phyloP scores from a whole-genome alignment of 2,113 vertebrate genomes.

The Colossoma macropomum region DNA sequence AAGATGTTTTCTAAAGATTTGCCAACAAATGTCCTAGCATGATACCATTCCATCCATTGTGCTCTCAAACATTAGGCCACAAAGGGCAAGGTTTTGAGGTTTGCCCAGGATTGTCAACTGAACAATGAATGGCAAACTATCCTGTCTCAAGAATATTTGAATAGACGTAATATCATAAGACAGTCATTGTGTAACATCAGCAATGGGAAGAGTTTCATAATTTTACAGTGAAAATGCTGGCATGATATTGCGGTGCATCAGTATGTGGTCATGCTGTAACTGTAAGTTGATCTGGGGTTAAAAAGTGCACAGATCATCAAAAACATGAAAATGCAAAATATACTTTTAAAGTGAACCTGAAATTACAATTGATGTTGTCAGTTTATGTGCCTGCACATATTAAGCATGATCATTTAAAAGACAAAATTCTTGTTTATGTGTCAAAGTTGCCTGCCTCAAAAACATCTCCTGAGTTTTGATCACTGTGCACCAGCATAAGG shows the following conservation, averaged over 20 bases:
- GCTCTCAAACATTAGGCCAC: no score
- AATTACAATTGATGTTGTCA: not conserved
- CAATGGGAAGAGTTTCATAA: not conserved
- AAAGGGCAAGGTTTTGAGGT: no score
- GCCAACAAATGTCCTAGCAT: no score
- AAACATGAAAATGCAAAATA: not conserved
- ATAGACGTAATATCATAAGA: not conserved
- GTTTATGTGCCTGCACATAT: not conserved
- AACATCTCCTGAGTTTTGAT: no score
- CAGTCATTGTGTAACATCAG: not conserved
- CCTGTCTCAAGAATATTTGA: not conserved
- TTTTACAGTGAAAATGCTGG: not conserved
- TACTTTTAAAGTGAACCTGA: not conserved
- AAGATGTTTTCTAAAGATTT: no score
- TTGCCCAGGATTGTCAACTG: no score
- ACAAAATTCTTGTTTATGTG: no score
- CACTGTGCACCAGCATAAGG: no score
- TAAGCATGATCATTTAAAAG: not conserved
- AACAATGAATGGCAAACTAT: no score
- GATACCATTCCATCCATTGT: no score
- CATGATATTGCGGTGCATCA: not conserved
- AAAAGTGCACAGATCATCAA: conserved; percentile 13
- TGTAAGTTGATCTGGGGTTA: not conserved
- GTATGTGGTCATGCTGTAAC: not conserved
- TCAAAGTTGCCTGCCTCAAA: no score